Conservation (phyloP, 2,888 invertebrate species). For the Caenorhabditis sp. region DNA sequence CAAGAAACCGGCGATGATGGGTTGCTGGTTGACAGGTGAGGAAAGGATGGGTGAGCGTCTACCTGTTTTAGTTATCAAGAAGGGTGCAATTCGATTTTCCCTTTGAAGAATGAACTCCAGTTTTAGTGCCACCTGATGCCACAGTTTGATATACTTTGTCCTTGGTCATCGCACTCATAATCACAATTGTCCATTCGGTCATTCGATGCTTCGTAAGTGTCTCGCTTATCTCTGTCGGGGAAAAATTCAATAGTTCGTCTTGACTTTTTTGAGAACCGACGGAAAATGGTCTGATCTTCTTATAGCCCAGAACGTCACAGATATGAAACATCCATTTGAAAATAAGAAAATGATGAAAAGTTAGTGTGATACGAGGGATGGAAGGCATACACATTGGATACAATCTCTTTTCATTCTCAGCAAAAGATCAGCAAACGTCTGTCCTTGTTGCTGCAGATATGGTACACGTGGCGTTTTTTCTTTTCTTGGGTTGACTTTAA, state of each 20-base stretch:
- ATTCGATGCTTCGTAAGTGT: background rate
- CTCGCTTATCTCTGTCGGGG: background rate
- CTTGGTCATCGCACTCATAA: background rate
- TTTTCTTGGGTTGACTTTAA: no score
- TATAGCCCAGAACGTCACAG: background rate
- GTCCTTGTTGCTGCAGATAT: no score
- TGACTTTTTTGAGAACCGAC: background rate
- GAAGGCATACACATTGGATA: no score
- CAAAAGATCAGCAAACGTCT: background rate
- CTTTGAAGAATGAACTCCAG: background rate
- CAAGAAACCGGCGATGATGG: no score
- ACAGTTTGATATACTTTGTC: background rate
- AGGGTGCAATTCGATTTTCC: no score
- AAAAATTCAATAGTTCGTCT: background rate
- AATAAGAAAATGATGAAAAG: background rate
- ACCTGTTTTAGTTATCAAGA: no score
- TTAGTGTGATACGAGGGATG: background rate
- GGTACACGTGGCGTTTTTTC: no score
- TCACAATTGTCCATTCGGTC: background rate
- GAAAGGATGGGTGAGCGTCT: no score
- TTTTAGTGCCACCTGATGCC: background rate
- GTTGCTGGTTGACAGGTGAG: no score
- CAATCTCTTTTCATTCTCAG: background rate
- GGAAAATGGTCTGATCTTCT: slow-evolving; percentile 13
- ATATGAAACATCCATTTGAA: background rate